Base-by-base conservation (phyloP, 2,888 invertebrate species). In the Macrophya annulata region DNA sequence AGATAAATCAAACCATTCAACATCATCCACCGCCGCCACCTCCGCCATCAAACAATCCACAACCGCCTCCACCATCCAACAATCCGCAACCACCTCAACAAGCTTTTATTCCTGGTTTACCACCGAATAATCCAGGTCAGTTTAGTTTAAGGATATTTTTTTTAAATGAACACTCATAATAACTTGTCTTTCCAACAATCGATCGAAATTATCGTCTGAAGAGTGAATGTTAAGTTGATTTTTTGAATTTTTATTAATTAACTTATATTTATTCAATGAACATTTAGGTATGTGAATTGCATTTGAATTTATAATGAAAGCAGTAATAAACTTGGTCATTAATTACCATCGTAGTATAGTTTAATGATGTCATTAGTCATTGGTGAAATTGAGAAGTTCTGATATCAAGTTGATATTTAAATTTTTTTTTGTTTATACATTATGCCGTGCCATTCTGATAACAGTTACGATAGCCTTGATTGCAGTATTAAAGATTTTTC, bases 1-100 rank as follows among this genome's bases (percentile, higher is more conserved):
- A 96, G 88, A 94, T 96, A 85, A 95, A 95, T 85, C 95, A 95
- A 89, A 96, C 96, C 12, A 96, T 96, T 89, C 96, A 96, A 88
- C 96, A 96, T 93, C 96, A 96, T 93, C 96, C 96, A 74, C 94
- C 95, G 84, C 94, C 96, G 72, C 95, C 95, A 87, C 89, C 91
- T 15, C 86, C 89, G 59, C 84, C 90, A 0, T 87, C 91, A 12
- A 91, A 88, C 71, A 93, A 91, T 85, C 85, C 90, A 95, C 95
- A 94, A 94, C 84, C 94, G 94, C 10, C 94, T 43, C 93, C 15
- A 4, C 84, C 90, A 0, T 87, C 91, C 10, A 91, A 88, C 72
- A 93, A 91, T 85, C 85, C 90, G 95, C 95, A 94, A 94, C 85
- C 94, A 94, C 10, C 94, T 45, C 93, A 31, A 37, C 93, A 92